Percentiles rank a stretch among this genome's conserved stretches.
Evolutionary conservation across 1,140 invertebrate species (phyloP).

Genomic region (Paraescarpia echinospica): DNA sequence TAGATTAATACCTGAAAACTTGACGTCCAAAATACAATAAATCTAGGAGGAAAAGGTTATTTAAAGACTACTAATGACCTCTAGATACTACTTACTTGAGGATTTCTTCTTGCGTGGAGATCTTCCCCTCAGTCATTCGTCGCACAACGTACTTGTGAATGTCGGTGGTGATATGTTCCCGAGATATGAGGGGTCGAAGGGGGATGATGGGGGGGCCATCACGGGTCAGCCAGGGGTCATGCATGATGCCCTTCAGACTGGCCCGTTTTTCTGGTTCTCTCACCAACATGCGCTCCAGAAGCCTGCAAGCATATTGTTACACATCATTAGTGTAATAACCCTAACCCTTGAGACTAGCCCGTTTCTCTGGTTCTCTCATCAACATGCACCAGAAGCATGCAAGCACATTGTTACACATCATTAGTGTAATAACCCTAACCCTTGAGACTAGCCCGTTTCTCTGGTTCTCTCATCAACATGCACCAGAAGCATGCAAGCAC

Average conservation of each 20-base stretch:
- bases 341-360: conserved; percentile 85
- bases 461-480: conserved; percentile 92
- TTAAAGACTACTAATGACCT: not conserved
- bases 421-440: no score
- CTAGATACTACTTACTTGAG: conserved; percentile 69
- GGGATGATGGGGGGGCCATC: conserved; percentile 49
- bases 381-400: conserved; percentile 90
- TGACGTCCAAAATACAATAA: no score
- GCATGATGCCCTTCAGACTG: conserved; percentile 82
- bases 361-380: conserved; percentile 84
- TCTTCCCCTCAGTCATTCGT: conserved; percentile 92
- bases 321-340: no score
- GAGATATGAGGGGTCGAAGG: conserved; percentile 75
- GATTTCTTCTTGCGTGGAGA: conserved; percentile 92
- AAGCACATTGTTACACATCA: conserved; percentile 31
- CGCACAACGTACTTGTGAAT: conserved; percentile 90
- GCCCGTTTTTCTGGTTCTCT: conserved; percentile 88
- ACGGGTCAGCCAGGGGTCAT: conserved; percentile 76
- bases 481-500: conserved; percentile 75
- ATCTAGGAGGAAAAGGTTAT: no score
- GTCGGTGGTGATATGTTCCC: conserved; percentile 84
- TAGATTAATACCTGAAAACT: no score
- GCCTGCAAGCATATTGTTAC: conserved; percentile 59
- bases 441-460: conserved; percentile 81
- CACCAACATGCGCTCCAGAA: conserved; percentile 90